A percentile compares a stretch with the other conserved stretches of the same genome.
phyloP scores from a whole-genome alignment of 2,888 invertebrate species.

The Sisyra terminalis region DNA sequence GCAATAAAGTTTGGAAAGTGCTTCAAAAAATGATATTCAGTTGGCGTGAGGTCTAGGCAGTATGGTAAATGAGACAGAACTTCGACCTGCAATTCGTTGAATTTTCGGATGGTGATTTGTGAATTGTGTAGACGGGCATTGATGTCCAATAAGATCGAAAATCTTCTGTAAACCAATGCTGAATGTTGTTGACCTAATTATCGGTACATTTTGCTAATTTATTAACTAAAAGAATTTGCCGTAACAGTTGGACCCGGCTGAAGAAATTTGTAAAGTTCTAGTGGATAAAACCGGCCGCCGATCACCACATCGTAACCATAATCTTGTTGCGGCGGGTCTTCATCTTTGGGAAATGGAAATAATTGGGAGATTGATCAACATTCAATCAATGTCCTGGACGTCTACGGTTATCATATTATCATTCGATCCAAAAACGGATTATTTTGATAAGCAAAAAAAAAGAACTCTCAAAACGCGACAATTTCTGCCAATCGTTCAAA shows the following conservation, averaged over 20 bases:
- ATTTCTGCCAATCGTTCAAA: background rate
- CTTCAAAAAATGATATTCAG: too few species aligned
- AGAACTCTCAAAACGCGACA: too few species aligned
- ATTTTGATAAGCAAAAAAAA: background rate
- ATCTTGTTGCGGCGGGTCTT: too few species aligned
- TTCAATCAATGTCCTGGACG: background rate
- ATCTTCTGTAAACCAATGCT: background rate
- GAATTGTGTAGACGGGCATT: too few species aligned
- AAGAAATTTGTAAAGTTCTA: conserved; percentile 1
- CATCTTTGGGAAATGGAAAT: background rate
- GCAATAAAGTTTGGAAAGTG: conserved; percentile 2
- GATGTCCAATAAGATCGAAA: too few species aligned
- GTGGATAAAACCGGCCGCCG: background rate
- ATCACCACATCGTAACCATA: background rate
- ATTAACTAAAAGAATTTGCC: too few species aligned
- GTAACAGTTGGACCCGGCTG: background rate
- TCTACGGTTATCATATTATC: background rate
- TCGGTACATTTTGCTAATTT: too few species aligned
- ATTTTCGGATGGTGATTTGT: background rate
- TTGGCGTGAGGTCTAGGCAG: too few species aligned
- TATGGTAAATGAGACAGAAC: too few species aligned
- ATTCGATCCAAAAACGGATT: background rate
- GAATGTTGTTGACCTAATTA: background rate
- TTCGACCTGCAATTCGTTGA: background rate
- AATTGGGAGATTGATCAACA: background rate